Conservation (phyloP, 2,113 vertebrate species). For the Oncorhynchus mykiss region DNA sequence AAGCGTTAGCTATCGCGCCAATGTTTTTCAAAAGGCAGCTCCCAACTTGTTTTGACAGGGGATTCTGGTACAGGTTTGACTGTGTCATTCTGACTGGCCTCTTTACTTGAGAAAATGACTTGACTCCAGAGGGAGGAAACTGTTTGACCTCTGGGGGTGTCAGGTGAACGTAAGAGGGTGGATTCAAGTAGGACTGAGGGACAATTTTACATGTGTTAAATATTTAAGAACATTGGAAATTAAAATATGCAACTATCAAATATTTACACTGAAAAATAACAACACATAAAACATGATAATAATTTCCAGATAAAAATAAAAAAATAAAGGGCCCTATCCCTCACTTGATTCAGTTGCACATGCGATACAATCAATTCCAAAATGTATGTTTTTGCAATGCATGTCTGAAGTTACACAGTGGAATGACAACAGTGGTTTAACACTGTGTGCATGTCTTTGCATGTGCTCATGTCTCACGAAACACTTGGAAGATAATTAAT, state of each 20-base stretch:
- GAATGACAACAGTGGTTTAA: neutral
- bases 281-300: too few species aligned
- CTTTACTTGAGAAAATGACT: constrained; percentile 6
- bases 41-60: constrained; percentile 71
- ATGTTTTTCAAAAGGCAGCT: constrained; percentile 74
- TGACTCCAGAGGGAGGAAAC: constrained; percentile 5
- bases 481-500: constrained; percentile 56
- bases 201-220: neutral
- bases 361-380: too few species aligned
- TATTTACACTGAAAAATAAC: too few species aligned
- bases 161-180: neutral
- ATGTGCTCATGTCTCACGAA: constrained; percentile 34
- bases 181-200: too few species aligned
- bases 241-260: neutral
- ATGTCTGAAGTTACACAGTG: neutral
- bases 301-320: too few species aligned
- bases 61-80: constrained; percentile 49
- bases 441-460: neutral
- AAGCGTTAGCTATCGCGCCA: constrained; percentile 73
- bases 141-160: neutral
- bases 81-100: constrained; percentile 37
- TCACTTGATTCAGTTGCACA: too few species aligned
- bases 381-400: neutral
- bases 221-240: neutral
- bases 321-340: too few species aligned